A percentile compares a stretch with the other conserved stretches of the same genome.
These are phyloP conservation scores for Troilus luridus DNA, from an alignment of 2,888 invertebrate species.

Conservation along the genomic window DNA sequence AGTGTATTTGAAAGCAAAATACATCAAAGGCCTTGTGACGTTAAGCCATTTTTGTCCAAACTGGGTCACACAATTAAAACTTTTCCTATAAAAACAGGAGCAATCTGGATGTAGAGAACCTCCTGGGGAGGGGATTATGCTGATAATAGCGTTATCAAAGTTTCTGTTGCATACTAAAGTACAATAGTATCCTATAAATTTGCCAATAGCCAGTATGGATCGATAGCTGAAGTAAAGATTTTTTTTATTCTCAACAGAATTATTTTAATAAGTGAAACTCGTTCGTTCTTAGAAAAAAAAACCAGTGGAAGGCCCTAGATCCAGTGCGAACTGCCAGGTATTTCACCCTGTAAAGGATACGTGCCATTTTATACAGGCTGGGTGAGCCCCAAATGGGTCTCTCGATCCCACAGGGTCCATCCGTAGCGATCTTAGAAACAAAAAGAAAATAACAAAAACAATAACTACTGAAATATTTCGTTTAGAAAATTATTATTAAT, in stretches of 20 bases:
- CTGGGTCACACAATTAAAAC: slow-evolving; percentile 31
- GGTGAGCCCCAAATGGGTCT: too few relatives aligned
- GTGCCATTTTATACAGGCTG: too few relatives aligned
- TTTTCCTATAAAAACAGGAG: not conserved
- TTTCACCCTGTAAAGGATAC: too few relatives aligned
- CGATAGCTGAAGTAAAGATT: not conserved
- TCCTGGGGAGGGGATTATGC: not conserved
- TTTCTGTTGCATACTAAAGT: not conserved
- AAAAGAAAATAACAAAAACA: too few relatives aligned
- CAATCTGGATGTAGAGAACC: not conserved
- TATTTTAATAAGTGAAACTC: too few relatives aligned
- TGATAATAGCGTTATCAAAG: not conserved
- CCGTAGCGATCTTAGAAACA: too few relatives aligned
- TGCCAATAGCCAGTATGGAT: not conserved
- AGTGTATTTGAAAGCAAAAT: not conserved
- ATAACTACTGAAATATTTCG: too few relatives aligned
- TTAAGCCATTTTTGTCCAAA: not conserved
- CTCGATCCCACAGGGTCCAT: too few relatives aligned
- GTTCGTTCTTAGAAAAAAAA: too few relatives aligned
- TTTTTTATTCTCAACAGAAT: not conserved
- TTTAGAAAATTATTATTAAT: too few relatives aligned
- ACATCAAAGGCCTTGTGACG: slow-evolving; percentile 4
- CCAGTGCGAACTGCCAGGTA: too few relatives aligned
- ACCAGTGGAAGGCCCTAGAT: too few relatives aligned
- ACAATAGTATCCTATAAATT: not conserved